Base-by-base conservation (phyloP, 2,113 vertebrate genomes). In the Scytalopus superciliaris region DNA sequence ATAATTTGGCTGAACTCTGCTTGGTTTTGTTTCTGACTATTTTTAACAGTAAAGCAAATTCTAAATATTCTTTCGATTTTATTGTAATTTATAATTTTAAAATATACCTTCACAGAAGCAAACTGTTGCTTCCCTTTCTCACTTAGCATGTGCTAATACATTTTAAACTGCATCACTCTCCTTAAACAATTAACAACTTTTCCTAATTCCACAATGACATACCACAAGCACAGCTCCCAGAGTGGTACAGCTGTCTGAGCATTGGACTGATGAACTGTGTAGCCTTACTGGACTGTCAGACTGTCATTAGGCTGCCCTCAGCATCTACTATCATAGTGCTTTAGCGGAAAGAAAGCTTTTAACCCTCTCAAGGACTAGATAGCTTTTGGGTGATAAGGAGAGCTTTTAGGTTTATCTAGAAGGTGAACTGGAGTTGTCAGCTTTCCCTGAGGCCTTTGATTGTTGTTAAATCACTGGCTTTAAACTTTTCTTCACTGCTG, bases 1-100 rank as follows among this genome's bases (percentile, higher is more conserved):
- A 98, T 83, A 96, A 96, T 91, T 96, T 96, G 94, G 96, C 96
- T 97, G 68, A 98, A 97, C 90, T 92, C 73, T 89, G 27, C 25
- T 93, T 96, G 28, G 17, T 96, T 93, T 67, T n/a, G 37, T 90
- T 95, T 94, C 49, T 73, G 47, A 66, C 19, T 76, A 19, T 56
- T 56, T 80, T 87, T 19, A 79, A 37, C 47, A 39, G 42, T 39
- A 44, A 35, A 76, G 23, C 14, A 87, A 83, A 40, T 69, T 77
- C 10, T 62, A 84, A 55, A 73, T 64, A 67, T 68, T 81, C 45
- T 75, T 14, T 47, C 52, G 12, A 6, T 35, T 47, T 63, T 33
- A 28, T 2, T 82, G 31, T 31, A 49, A 12, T 23, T 70, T 67
- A 56, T 83, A 73, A 16, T 18, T 57, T 7, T 44, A 68, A 90